Conservation (phyloP, 2,888 invertebrate genomes). For the Coelopa pilipes region DNA sequence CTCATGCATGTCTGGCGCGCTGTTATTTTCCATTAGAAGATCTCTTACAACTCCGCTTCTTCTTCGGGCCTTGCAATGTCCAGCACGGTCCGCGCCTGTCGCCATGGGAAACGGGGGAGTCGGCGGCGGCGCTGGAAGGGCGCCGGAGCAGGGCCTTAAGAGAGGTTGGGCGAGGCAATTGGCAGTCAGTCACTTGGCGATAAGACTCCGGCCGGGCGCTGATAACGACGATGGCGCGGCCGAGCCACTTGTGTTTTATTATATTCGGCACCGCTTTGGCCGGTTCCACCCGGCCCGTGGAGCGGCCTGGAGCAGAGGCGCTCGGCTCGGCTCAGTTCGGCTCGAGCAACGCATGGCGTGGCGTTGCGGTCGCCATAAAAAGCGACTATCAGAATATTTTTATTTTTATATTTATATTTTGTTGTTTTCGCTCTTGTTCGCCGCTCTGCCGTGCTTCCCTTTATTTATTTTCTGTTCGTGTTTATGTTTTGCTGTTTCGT, state of each 20-base stretch:
- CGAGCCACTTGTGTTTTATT: neutral
- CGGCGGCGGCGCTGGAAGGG: too few species aligned
- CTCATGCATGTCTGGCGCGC: neutral
- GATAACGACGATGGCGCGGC: neutral
- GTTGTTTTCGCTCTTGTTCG: constrained; percentile 24
- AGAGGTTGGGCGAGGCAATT: neutral
- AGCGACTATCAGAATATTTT: constrained; percentile 18
- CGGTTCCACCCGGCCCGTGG: neutral
- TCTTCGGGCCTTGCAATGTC: neutral
- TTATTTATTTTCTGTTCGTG: constrained; percentile 12
- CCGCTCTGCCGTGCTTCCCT: constrained; percentile 7
- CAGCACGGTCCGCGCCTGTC: too few species aligned
- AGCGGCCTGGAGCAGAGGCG: too few species aligned
- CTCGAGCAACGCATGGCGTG: too few species aligned
- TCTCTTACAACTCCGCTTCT: neutral
- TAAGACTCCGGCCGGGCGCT: neutral
- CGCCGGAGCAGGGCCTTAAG: too few species aligned
- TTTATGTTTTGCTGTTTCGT: too few species aligned
- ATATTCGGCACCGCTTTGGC: neutral
- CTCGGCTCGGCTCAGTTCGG: neutral
- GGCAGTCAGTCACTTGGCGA: neutral
- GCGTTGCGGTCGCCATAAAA: neutral
- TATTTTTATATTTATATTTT: constrained; percentile 19
- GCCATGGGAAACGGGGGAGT: too few species aligned
- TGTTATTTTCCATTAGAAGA: constrained; percentile 3